phyloP scores from a whole-genome alignment of 2,113 vertebrate species.

The Mastomys natalensis region DNA sequence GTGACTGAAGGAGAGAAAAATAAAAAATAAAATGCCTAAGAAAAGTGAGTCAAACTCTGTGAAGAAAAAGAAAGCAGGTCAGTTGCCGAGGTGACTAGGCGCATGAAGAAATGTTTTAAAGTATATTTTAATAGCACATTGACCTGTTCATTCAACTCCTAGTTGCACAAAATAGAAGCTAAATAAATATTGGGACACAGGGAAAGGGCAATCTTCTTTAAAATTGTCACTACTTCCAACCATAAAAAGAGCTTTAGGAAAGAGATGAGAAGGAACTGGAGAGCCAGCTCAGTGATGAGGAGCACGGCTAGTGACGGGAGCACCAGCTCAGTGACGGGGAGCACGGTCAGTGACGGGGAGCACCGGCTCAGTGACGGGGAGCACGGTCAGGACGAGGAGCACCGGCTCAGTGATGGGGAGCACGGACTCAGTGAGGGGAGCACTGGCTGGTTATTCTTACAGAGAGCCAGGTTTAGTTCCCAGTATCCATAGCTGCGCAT shows the following conservation, averaged over 20 bases:
- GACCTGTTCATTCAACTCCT: neutral
- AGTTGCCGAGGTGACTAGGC: neutral
- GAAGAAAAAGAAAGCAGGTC: conserved; percentile 30
- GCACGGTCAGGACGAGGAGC: no score
- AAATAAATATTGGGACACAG: neutral
- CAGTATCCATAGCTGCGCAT: neutral
- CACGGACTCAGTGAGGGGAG: neutral
- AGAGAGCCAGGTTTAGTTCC: neutral
- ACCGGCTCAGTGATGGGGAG: neutral
- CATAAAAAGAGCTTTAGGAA: neutral
- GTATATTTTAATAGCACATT: conserved; percentile 30
- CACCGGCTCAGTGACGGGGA: no score
- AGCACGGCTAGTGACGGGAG: no score
- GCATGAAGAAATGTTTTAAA: neutral
- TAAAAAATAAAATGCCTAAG: neutral
- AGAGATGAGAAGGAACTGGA: neutral
- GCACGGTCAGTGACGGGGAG: no score
- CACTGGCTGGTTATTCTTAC: neutral
- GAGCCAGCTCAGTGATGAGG: no score
- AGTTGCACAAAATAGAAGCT: neutral
- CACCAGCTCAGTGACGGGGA: no score
- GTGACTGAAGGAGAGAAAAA: neutral
- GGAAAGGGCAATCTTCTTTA: neutral
- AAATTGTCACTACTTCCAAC: neutral
- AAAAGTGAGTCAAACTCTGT: conserved; percentile 51